Evolutionary conservation across 2,888 invertebrate genomes (phyloP), one percentile per base, ranked within the genome.

Genomic region (Ophion ellenae): DNA sequence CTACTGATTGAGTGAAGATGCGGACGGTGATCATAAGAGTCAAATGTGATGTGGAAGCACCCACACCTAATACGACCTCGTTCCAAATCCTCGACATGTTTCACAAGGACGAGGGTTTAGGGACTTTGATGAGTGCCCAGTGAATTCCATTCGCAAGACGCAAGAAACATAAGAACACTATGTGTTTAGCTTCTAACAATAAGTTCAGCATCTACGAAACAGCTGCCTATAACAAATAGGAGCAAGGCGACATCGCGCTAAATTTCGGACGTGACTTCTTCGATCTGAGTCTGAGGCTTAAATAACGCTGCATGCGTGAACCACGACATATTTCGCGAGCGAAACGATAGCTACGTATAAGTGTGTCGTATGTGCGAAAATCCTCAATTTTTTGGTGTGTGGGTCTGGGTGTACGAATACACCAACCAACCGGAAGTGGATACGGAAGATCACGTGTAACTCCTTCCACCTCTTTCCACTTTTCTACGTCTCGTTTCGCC

Each of bases 71-170:
- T 24, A 24, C 24, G 24, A 24, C 32, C 32, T 32, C 32, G 32
- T 32, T 32, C 32, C 32, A 32, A 32, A 32, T 32, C 32, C 32
- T 32, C 32, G 45, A 45, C 11, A 2, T 32, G 32, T 32, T 2
- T 45, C 45, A 11, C 11, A 2, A 45, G 45, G 45, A 45, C 9
- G 11, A 32, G 32, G 32, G 14, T 14, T n/a, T n/a, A n/a, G 11
- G n/a, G 24, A 57, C 32, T 74, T 75, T 53, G 32, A 53, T 74
- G 66, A 14, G 2, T 66, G 32, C 32, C 4, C 78, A 57, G 84
- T 66, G 64, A 86, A 90, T 90, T 90, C 90, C 78, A 63, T 81
- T 81, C 88, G 90, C 90, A 89, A 81, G 75, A 80, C 17, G 36
- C 78, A 76, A 78, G 81, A 61, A 88, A 87, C 87, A 78, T 61